Evolutionary conservation across 1,140 invertebrate genomes (phyloP).

Genomic region (Brachionus rubens): DNA sequence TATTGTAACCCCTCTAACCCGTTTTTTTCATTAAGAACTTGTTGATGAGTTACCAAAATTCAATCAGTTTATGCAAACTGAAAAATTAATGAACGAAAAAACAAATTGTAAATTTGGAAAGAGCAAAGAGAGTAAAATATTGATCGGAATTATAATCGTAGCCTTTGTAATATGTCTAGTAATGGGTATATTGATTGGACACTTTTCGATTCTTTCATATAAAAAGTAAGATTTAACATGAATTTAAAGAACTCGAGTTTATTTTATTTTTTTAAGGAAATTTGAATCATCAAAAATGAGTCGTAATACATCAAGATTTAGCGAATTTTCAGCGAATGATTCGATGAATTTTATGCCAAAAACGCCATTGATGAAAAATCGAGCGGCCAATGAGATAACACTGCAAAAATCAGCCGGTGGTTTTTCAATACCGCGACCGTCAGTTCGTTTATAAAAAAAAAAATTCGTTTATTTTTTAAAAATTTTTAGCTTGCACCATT

Average conservation of each 20-base stretch:
- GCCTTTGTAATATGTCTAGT: neutral
- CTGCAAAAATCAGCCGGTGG: neutral
- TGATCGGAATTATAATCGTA: slow-evolving; percentile 9
- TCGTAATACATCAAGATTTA: neutral
- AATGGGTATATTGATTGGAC: slow-evolving; percentile 17
- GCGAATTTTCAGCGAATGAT: slow-evolving; percentile 7
- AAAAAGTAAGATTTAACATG: neutral
- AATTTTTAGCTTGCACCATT: too few species aligned
- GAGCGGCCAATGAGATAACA: neutral
- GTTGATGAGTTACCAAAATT: neutral
- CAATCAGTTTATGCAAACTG: neutral
- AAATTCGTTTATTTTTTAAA: neutral
- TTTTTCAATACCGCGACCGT: slow-evolving; percentile 3
- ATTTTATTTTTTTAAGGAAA: neutral
- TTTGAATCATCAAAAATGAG: neutral
- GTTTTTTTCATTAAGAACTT: neutral
- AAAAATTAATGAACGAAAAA: slow-evolving; percentile 11
- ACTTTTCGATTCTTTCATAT: slow-evolving; percentile 18
- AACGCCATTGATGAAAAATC: neutral
- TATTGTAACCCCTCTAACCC: too few species aligned
- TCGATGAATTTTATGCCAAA: slow-evolving; percentile 28
- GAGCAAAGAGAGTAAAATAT: slow-evolving; percentile 43
- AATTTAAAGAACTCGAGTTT: neutral
- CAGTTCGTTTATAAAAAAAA: neutral
- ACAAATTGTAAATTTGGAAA: slow-evolving; percentile 43